Conservation (phyloP, 2,888 invertebrate genomes). For the Exephanes ischioxanthus region DNA sequence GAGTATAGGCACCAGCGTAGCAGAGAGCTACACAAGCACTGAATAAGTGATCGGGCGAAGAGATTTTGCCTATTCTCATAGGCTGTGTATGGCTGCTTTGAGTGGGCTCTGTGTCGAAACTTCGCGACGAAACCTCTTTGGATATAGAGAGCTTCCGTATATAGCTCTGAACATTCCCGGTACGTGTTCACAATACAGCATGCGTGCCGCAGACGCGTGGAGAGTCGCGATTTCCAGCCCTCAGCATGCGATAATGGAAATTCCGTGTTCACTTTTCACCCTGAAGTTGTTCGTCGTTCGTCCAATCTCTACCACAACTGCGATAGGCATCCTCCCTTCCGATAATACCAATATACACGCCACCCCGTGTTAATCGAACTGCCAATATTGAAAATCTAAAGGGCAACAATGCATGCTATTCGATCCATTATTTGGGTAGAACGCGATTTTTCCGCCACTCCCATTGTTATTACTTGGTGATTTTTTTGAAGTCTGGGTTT, state of each 20-base stretch:
- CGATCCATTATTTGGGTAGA: not conserved
- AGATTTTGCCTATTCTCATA: not conserved
- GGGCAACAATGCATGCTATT: not conserved
- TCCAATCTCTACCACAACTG: not conserved
- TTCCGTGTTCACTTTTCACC: constrained; percentile 72
- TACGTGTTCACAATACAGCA: constrained; percentile 16
- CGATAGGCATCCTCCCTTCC: not conserved
- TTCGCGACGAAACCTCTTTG: not conserved
- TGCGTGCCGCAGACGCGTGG: constrained; percentile 6
- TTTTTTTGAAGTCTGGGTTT: not conserved
- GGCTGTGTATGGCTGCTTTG: not conserved
- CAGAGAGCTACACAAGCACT: not conserved
- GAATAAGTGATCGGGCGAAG: not conserved
- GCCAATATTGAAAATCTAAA: not conserved
- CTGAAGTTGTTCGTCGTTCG: constrained; percentile 45
- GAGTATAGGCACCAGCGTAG: not conserved
- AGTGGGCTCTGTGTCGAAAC: not conserved
- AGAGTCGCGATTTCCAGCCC: constrained; percentile 21
- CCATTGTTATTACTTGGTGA: not conserved
- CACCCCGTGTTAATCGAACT: not conserved
- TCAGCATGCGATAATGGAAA: constrained; percentile 73
- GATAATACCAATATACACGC: constrained; percentile 12
- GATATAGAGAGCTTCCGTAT: not conserved
- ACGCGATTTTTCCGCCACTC: not conserved
- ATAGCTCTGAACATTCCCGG: not conserved